Percentiles rank a stretch among this genome's conserved stretches.
Evolutionary conservation across 1,140 invertebrate genomes (phyloP).

Genomic region (Pogonognathellus flavescens): DNA sequence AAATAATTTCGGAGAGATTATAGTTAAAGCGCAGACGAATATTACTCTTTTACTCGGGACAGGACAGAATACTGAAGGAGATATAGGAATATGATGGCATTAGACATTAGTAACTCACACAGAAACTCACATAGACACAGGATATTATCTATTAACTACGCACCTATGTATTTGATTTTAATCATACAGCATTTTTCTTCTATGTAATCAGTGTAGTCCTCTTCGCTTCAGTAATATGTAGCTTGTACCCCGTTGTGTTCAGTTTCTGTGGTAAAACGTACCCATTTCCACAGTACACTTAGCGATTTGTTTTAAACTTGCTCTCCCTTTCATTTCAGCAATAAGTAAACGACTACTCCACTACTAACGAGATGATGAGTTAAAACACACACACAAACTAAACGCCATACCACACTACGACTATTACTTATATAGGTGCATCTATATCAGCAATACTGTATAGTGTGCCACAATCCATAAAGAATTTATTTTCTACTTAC

Average conservation of each 20-base stretch:
- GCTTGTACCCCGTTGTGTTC: too few species aligned
- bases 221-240: background rate
- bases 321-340: slow-evolving; percentile 17
- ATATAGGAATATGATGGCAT: too few species aligned
- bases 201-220: slow-evolving; percentile 3
- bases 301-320: background rate
- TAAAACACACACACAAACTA: background rate
- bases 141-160: slow-evolving; percentile 32
- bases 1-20: too few species aligned
- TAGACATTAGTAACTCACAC: background rate
- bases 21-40: too few species aligned
- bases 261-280: too few species aligned
- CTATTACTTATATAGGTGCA: background rate
- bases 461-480: background rate
- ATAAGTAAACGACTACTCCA: background rate
- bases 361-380: slow-evolving; percentile 23
- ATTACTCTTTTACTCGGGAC: too few species aligned
- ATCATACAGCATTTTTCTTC: slow-evolving; percentile 26
- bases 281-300: background rate
- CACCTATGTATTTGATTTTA: slow-evolving; percentile 10
- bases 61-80: too few species aligned
- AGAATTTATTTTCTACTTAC: slow-evolving; percentile 27
- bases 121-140: slow-evolving; percentile 14
- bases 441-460: background rate
- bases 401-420: background rate